phyloP scores from a whole-genome alignment of 2,888 invertebrate species.

The Metallyticus violacea region DNA sequence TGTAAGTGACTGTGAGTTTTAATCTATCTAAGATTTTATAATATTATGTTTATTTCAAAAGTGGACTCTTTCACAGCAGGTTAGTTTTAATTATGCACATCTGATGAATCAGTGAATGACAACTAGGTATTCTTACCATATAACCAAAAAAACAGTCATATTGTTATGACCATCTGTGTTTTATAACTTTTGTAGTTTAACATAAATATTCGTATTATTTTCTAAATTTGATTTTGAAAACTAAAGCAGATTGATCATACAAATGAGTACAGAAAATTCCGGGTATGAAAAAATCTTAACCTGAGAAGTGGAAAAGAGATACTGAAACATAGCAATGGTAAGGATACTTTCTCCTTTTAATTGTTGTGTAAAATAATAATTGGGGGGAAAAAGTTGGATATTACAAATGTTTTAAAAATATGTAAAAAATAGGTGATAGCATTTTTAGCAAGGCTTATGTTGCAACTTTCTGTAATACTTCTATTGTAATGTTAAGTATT shows the following conservation, averaged over 20 bases:
- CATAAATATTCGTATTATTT: background rate
- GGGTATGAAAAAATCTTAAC: background rate
- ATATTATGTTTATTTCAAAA: background rate
- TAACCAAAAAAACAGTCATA: background rate
- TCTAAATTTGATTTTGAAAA: background rate
- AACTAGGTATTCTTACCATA: background rate
- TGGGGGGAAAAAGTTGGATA: no score
- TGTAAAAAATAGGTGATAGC: no score
- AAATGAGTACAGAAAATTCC: background rate
- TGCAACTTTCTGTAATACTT: background rate
- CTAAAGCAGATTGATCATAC: no score
- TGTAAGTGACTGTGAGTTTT: no score
- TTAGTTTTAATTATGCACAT: background rate
- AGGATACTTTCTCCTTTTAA: no score
- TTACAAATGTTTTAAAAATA: no score
- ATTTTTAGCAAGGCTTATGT: background rate
- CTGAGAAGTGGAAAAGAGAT: background rate
- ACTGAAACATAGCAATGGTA: no score
- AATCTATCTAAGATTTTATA: no score
- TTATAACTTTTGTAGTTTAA: background rate
- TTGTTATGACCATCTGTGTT: background rate
- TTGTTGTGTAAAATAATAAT: no score
- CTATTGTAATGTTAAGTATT: no score
- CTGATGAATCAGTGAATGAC: background rate
- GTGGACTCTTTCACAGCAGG: background rate